A percentile compares a stretch with the other conserved stretches of the same genome.
Evolutionary conservation across 2,888 invertebrate genomes (phyloP).

Genomic region (Lepidochitona cinerea): DNA sequence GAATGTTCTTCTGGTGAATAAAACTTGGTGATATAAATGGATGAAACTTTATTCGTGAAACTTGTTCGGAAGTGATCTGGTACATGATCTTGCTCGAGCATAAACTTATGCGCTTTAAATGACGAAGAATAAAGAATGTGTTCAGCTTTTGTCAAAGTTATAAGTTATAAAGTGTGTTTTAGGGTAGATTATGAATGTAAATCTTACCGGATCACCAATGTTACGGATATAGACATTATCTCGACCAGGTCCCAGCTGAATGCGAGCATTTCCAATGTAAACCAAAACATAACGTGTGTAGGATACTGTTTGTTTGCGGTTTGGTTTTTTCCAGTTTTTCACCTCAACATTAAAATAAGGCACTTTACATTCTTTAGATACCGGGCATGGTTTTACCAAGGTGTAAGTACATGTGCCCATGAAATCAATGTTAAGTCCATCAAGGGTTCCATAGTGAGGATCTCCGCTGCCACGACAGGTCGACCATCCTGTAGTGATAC

Average conservation of each 20-base stretch:
- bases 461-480: background rate
- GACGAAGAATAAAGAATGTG: no score
- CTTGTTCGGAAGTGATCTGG: no score
- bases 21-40: no score
- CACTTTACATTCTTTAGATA: background rate
- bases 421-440: background rate
- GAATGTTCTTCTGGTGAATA: no score
- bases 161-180: no score
- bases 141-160: no score
- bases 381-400: background rate
- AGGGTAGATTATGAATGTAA: no score
- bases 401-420: background rate
- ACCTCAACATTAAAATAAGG: constrained; percentile 1
- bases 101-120: no score
- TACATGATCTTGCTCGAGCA: no score
- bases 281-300: background rate
- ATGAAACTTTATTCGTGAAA: no score
- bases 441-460: background rate
- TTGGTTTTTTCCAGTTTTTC: background rate
- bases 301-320: background rate
- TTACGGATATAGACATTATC: background rate
- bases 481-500: background rate
- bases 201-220: no score
- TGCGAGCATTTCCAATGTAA: background rate
- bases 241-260: background rate